phyloP scores from a whole-genome alignment of 2,888 invertebrate species.

The Plagiodera versicolora region DNA sequence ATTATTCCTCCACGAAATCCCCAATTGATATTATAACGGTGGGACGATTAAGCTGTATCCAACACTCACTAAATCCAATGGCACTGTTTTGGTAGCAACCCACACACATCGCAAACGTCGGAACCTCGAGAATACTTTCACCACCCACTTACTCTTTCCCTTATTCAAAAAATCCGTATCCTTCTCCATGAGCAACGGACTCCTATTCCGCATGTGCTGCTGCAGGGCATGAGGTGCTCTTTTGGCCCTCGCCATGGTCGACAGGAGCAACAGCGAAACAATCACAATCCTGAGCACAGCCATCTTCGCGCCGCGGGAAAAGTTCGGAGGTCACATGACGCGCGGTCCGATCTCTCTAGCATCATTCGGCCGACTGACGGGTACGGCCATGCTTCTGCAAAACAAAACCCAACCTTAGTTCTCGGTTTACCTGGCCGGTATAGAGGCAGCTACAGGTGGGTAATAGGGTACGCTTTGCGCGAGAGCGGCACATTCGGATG shows the following conservation, averaged over 20 bases:
- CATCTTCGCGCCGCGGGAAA: slow-evolving; percentile 30
- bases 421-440: slow-evolving; percentile 34
- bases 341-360: slow-evolving; percentile 36
- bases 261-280: slow-evolving; percentile 29
- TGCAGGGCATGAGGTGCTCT: slow-evolving; percentile 24
- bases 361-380: slow-evolving; percentile 38
- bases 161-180: slow-evolving; percentile 48
- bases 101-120: no score
- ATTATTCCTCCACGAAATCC: no score
- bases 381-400: slow-evolving; percentile 39
- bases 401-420: slow-evolving; percentile 36
- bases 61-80: no score
- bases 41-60: no score
- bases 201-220: slow-evolving; percentile 26
- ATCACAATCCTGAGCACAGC: slow-evolving; percentile 28
- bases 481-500: slow-evolving; percentile 20
- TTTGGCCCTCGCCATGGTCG: slow-evolving; percentile 7
- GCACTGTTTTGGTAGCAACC: no score
- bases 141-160: slow-evolving; percentile 50
- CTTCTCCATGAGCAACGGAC: slow-evolving; percentile 33
- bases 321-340: slow-evolving; percentile 39
- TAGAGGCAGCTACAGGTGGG: slow-evolving; percentile 34
- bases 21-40: no score
- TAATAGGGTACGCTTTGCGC: slow-evolving; percentile 16
- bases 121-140: neutral